phyloP scores from a whole-genome alignment of 2,113 vertebrate species.

The Isichthys henryi region DNA sequence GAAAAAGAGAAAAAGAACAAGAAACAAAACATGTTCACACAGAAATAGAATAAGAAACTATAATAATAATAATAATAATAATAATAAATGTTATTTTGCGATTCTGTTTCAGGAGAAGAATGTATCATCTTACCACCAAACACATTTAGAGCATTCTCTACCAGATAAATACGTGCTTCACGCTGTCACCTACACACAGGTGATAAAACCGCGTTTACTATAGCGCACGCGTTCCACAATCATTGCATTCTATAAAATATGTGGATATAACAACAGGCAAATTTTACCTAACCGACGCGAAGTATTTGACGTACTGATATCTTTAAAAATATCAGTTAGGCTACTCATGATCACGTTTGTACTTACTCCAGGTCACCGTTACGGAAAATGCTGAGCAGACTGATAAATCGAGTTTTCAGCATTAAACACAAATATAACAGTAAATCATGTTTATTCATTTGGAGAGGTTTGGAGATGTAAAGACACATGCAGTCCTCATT shows the following conservation, averaged over 20 bases:
- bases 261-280: not conserved
- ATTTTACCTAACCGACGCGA: not conserved
- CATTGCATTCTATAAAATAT: not conserved
- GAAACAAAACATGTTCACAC: not conserved
- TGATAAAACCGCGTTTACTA: not conserved
- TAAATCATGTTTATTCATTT: slow-evolving; percentile 38
- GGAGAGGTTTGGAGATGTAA: slow-evolving; percentile 20
- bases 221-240: not conserved
- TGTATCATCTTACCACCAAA: not conserved
- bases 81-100: not conserved
- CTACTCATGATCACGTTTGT: not conserved
- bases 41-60: not conserved
- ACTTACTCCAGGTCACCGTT: not conserved
- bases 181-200: not conserved
- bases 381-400: slow-evolving; percentile 27
- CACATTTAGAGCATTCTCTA: not conserved
- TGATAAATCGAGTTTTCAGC: slow-evolving; percentile 26
- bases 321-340: not conserved
- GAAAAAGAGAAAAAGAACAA: not conserved
- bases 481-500: slow-evolving; percentile 31
- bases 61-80: not conserved
- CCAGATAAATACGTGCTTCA: not conserved
- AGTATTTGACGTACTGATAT: not conserved
- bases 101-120: not conserved
- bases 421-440: slow-evolving; percentile 27